Conservation (phyloP, 2,888 invertebrate species). For the Miltochrista miniata region DNA sequence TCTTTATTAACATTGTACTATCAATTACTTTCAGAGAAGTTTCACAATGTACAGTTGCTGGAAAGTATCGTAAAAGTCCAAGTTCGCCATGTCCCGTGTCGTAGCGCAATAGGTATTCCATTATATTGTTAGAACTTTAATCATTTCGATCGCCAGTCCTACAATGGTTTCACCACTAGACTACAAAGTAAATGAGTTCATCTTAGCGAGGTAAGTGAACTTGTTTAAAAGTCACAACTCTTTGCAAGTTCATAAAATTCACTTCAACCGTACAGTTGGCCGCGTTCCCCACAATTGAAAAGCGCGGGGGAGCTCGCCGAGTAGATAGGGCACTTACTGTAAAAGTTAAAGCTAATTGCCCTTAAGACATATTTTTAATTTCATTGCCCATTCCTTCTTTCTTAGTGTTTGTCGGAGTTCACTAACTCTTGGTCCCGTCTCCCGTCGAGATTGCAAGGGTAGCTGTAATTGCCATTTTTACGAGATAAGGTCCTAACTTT, state of each 20-base stretch:
- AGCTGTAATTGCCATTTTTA: slow-evolving; percentile 80
- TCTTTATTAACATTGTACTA: too few species aligned
- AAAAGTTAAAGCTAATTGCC: slow-evolving; percentile 85
- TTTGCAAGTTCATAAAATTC: slow-evolving; percentile 79
- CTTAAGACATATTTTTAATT: slow-evolving; percentile 85
- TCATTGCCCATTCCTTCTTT: slow-evolving; percentile 82
- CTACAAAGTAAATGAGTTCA: slow-evolving; percentile 18
- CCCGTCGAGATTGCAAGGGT: slow-evolving; percentile 66
- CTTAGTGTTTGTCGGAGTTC: slow-evolving; percentile 76
- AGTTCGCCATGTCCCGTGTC: too few species aligned
- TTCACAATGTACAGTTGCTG: too few species aligned
- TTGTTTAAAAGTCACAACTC: slow-evolving; percentile 68
- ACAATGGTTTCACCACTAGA: too few species aligned
- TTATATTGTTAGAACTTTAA: too few species aligned
- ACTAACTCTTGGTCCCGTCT: slow-evolving; percentile 62
- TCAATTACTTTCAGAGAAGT: too few species aligned
- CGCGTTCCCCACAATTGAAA: slow-evolving; percentile 81
- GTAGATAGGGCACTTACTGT: slow-evolving; percentile 82
- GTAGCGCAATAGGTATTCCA: too few species aligned
- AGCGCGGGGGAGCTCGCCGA: slow-evolving; percentile 65
- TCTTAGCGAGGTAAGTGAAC: slow-evolving; percentile 50
- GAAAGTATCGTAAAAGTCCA: too few species aligned
- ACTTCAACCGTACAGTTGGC: slow-evolving; percentile 69
- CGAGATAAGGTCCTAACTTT: slow-evolving; percentile 79
- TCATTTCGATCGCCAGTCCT: too few species aligned